Evolutionary conservation across 2,113 vertebrate genomes (phyloP).

Genomic region (Vombatus ursinus): DNA sequence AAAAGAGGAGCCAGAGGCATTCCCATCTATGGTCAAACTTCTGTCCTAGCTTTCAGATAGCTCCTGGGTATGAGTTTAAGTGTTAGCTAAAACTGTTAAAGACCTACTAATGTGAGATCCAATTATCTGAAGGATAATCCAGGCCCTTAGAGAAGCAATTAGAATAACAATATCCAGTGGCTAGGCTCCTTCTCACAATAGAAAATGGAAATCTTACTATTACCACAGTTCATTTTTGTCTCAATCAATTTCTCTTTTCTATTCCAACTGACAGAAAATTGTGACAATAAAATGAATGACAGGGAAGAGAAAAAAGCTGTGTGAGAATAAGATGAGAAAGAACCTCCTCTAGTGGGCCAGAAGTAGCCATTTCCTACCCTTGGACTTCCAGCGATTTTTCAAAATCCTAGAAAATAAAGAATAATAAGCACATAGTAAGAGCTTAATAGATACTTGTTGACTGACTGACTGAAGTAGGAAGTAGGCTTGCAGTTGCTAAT

Average conservation of each 20-base stretch:
- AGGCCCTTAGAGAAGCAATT: conserved; percentile 42
- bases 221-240: conserved; percentile 39
- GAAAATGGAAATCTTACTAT: conserved; percentile 30
- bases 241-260: conserved; percentile 43
- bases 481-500: not conserved
- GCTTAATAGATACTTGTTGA: not conserved
- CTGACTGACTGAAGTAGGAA: not conserved
- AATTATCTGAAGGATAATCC: conserved; percentile 43
- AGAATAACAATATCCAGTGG: conserved; percentile 49
- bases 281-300: conserved; percentile 40
- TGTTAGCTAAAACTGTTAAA: not conserved
- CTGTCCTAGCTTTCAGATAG: conserved; percentile 22
- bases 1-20: conserved; percentile 29
- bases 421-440: not conserved
- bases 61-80: conserved; percentile 45
- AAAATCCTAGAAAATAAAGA: not conserved
- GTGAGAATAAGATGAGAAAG: not conserved
- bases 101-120: conserved; percentile 24
- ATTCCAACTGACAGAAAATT: conserved; percentile 54
- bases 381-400: not conserved
- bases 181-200: conserved; percentile 26
- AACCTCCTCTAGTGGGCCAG: not conserved
- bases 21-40: conserved; percentile 51
- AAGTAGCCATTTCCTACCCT: not conserved
- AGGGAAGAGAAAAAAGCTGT: not conserved